phyloP scores from a whole-genome alignment of 2,113 vertebrate species.

The Callospermophilus lateralis region DNA sequence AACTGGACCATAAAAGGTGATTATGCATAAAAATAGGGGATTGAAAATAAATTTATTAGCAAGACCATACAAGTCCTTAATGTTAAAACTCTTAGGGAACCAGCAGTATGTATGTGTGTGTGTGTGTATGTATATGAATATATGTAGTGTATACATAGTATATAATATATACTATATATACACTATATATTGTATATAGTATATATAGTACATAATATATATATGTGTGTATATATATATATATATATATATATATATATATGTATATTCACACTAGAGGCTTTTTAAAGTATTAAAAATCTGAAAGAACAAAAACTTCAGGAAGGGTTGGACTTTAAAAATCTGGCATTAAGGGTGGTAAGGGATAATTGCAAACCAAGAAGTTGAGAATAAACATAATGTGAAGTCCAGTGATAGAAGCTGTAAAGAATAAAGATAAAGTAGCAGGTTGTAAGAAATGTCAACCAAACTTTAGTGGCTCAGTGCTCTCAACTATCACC shows the following conservation, averaged over 20 bases:
- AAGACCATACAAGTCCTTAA: neutral
- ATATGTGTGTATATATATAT: neutral
- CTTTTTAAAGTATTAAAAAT: neutral
- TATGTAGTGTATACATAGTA: too few species aligned
- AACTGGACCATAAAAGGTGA: neutral
- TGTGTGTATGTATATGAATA: too few species aligned
- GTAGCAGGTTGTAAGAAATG: neutral
- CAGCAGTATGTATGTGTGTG: neutral
- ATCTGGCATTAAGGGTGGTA: neutral
- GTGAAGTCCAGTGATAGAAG: neutral
- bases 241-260: too few species aligned
- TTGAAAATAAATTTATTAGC: neutral
- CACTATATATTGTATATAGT: too few species aligned
- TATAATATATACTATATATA: neutral
- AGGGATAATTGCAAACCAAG: neutral
- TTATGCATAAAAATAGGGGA: neutral
- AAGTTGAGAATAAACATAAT: neutral
- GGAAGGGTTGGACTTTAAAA: neutral
- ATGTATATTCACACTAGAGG: neutral
- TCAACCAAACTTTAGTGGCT: neutral
- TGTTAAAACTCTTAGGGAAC: neutral
- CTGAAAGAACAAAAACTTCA: neutral
- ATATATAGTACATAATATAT: too few species aligned
- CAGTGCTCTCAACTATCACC: neutral
- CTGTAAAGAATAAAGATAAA: too few species aligned